Evolutionary conservation across 1,140 invertebrate genomes (phyloP), one percentile per base, ranked within the genome.

Genomic region (Zaprionus africanus): DNA sequence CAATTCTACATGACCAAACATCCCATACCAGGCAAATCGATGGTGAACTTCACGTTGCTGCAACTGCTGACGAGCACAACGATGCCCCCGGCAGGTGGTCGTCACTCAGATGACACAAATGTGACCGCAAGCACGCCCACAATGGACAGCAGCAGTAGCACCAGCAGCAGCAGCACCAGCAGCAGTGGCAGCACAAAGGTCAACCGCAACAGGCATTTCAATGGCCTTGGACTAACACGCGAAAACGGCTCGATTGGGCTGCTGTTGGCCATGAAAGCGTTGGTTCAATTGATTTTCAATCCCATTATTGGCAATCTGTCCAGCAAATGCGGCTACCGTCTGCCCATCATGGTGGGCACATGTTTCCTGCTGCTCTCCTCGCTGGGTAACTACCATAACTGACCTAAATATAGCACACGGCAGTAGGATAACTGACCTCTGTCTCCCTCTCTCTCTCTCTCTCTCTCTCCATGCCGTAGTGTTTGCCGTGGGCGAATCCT

Each of bases 281-380:
- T 98, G 41, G 95, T 98, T 9, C 97, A 98, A 93, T 94, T 98
- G 71, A 92, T 97, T 66, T 94, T 96, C 78, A 98, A 98, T 93
- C 97, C 97, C 4, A 94, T 97, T 43, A 95, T 98, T 49, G 97
- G 97, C 28, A 95, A 95, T 66, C 96, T 96, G 1, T 93, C 94
- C 31, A 91, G 78, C 63, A 93, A 93, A 56, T 91, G 95, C 67
- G 98, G 98, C 17, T 98, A 97, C 91, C 95, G 95, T 31, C 94
- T 96, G 54, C 97, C 97, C 1, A 94, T 98, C 83, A 95, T 98
- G 67, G 93, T 96, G 26, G 97, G 98, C 38, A 97, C 97, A 86
- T 93, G 96, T 61, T 96, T 96, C 79, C 95, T 98, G 79, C 94
- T 98, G 57, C 81, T 97, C 4, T 97, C 97, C 4, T 95, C 97